A percentile compares a stretch with the other conserved stretches of the same genome.
Conservation (phyloP, 1,140 invertebrate species). For the Nebria ingens region DNA sequence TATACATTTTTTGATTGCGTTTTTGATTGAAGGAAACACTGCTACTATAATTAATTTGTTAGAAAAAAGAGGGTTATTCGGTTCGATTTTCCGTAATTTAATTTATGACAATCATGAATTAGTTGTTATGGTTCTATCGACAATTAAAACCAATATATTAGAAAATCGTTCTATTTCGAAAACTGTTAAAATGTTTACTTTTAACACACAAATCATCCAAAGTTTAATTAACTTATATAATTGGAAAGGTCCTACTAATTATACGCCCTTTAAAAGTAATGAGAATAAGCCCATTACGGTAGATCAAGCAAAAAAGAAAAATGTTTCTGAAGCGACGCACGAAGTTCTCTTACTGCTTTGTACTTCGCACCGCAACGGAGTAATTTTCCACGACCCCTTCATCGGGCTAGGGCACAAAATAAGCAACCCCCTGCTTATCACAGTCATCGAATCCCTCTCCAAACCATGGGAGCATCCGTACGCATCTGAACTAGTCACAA, state of each 20-base stretch:
- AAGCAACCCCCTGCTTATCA: conserved; percentile 52
- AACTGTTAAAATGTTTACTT: conserved; percentile 60
- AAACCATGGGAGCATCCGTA: conserved; percentile 53
- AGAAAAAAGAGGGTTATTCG: conserved; percentile 54
- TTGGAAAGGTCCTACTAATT: conserved; percentile 57
- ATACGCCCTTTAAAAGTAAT: conserved; percentile 24
- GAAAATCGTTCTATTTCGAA: conserved; percentile 56
- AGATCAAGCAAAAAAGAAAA: conserved; percentile 40
- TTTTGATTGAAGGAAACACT: conserved; percentile 56
- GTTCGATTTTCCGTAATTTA: conserved; percentile 52
- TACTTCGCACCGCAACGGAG: conserved; percentile 57
- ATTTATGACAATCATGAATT: conserved; percentile 53
- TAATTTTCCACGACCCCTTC: conserved; percentile 52
- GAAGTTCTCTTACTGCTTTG: conserved; percentile 55
- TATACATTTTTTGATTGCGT: conserved; percentile 63
- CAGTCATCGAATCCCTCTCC: conserved; percentile 49
- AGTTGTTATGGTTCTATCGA: conserved; percentile 52
- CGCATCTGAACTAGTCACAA: conserved; percentile 50
- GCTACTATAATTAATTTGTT: conserved; percentile 52
- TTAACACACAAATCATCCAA: conserved; percentile 53
- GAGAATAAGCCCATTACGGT: conserved; percentile 28
- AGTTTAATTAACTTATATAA: conserved; percentile 58
- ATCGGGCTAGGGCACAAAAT: conserved; percentile 44
- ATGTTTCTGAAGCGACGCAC: conserved; percentile 46
- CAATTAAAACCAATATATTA: conserved; percentile 56